These are phyloP conservation scores for Bruchidius siliquastri DNA, from an alignment of 2,888 invertebrate species.

Conservation along the genomic window DNA sequence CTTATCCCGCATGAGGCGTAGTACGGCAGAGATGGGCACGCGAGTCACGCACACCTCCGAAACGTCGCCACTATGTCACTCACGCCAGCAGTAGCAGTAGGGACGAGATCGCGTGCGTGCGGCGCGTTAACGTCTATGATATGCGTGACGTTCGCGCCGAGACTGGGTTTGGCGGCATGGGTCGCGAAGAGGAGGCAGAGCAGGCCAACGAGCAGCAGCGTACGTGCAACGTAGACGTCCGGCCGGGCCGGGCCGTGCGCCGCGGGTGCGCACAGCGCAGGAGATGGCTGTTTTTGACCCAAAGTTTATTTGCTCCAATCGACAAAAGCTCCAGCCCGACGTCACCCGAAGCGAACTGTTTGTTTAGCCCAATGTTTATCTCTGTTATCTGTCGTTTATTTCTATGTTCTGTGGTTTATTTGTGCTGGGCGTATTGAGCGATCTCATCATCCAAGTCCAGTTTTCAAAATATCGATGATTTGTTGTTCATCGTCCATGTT, in stretches of 20 bases:
- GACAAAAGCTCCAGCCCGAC: too few species aligned
- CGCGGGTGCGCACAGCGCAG: not conserved
- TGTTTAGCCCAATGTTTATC: too few species aligned
- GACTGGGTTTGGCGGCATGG: not conserved
- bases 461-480: too few species aligned
- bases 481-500: too few species aligned
- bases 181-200: not conserved
- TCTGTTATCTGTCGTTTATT: too few species aligned
- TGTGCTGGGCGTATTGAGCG: too few species aligned
- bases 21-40: not conserved
- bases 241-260: not conserved
- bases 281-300: too few species aligned
- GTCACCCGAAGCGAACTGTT: too few species aligned
- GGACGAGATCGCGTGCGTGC: not conserved
- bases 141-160: not conserved
- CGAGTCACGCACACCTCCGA: not conserved
- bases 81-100: not conserved
- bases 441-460: too few species aligned
- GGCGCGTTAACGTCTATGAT: not conserved
- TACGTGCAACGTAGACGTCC: not conserved
- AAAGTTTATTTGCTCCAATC: too few species aligned
- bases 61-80: not conserved
- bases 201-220: not conserved
- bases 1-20: not conserved
- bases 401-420: too few species aligned